These are phyloP conservation scores for Aphelenchoides besseyi DNA, from an alignment of 1,140 invertebrate genomes.

Conservation along the genomic window DNA sequence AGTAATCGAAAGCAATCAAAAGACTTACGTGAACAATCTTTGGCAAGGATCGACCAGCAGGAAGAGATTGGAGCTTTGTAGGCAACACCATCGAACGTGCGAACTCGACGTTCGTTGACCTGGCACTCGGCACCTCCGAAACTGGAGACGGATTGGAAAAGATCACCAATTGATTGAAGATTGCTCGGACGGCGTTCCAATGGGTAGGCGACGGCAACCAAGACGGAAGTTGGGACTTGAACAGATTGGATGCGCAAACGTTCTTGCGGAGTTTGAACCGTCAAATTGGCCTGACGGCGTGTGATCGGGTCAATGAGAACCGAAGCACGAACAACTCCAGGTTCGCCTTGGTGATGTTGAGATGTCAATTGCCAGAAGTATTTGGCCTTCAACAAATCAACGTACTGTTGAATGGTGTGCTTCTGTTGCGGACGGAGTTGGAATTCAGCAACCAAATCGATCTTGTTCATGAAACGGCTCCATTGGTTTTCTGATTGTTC, in stretches of 20 bases:
- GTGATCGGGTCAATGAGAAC: neutral
- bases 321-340: neutral
- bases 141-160: neutral
- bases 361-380: slow-evolving; percentile 35
- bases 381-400: slow-evolving; percentile 31
- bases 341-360: neutral
- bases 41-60: neutral
- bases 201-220: neutral
- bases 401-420: slow-evolving; percentile 20
- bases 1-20: neutral
- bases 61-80: neutral
- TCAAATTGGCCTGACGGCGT: neutral
- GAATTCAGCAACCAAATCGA: slow-evolving; percentile 40
- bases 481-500: slow-evolving; percentile 17
- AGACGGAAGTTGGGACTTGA: neutral
- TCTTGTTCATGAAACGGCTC: slow-evolving; percentile 39
- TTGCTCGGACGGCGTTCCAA: neutral
- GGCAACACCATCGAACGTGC: neutral
- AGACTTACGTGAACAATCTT: neutral
- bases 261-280: neutral
- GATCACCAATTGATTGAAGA: neutral
- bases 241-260: neutral
- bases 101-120: neutral
- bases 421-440: slow-evolving; percentile 25
- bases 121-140: neutral